Evolutionary conservation across 1,140 invertebrate genomes (phyloP).

Genomic region (Chymomyza costata): DNA sequence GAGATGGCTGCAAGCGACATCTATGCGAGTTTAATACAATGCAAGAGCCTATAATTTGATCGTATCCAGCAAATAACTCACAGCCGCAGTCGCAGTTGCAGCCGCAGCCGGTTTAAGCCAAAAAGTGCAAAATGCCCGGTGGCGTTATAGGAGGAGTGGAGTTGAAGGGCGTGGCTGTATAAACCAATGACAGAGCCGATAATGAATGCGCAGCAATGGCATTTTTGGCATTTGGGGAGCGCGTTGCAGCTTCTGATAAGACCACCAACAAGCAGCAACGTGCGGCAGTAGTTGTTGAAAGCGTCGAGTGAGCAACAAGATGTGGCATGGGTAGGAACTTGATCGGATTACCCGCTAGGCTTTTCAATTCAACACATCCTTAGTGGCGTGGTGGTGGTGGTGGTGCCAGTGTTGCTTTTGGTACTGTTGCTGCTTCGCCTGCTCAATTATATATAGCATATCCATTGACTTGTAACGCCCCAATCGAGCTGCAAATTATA

Average conservation of each 20-base stretch:
- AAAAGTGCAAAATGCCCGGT: constrained; percentile 60
- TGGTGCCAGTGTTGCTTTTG: not conserved
- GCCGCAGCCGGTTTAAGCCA: not conserved
- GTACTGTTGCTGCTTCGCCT: constrained; percentile 14
- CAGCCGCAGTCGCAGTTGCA: not conserved
- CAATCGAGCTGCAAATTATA: constrained; percentile 58
- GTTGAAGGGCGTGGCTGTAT: constrained; percentile 12
- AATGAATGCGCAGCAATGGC: constrained; percentile 70
- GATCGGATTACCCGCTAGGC: constrained; percentile 70
- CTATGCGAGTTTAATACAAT: constrained; percentile 67
- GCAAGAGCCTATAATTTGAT: constrained; percentile 70
- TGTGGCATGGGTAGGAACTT: constrained; percentile 17
- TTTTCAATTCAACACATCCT: constrained; percentile 73
- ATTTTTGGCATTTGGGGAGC: constrained; percentile 65
- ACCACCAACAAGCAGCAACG: constrained; percentile 45
- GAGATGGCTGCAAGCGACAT: constrained; percentile 15
- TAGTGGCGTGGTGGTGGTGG: too few species aligned
- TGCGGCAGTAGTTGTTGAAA: constrained; percentile 66
- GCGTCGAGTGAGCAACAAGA: constrained; percentile 54
- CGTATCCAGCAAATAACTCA: constrained; percentile 72
- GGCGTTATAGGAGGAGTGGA: constrained; percentile 35
- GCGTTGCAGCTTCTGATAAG: constrained; percentile 68
- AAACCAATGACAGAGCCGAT: constrained; percentile 65
- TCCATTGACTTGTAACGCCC: constrained; percentile 3
- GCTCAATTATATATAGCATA: constrained; percentile 45